These are phyloP conservation scores for Gallinago media DNA, from an alignment of 2,113 vertebrate genomes.

Conservation along the genomic window DNA sequence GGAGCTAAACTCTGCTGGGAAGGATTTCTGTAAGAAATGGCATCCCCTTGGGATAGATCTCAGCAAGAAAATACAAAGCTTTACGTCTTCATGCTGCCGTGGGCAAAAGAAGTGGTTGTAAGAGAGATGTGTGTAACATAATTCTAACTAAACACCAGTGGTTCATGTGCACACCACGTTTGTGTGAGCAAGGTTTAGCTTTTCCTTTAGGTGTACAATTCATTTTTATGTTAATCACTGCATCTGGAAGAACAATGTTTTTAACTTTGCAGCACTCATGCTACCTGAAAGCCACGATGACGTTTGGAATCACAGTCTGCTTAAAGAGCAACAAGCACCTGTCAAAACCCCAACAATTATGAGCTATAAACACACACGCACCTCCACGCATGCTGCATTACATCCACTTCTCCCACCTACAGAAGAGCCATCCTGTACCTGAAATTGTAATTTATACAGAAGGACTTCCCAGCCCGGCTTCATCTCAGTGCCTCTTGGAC, in stretches of 20 bases:
- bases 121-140: neutral
- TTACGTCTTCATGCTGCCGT: neutral
- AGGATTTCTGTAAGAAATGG: neutral
- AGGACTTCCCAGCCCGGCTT: neutral
- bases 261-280: neutral
- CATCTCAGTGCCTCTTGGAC: neutral
- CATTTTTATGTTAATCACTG: neutral
- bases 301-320: neutral
- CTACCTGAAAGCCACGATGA: neutral
- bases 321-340: neutral
- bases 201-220: neutral
- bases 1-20: neutral
- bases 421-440: neutral
- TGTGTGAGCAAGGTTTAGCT: neutral
- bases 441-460: neutral
- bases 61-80: constrained; percentile 2
- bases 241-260: neutral
- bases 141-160: neutral
- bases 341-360: neutral
- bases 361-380: neutral
- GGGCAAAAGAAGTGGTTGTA: neutral
- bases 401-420: neutral
- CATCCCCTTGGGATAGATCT: neutral
- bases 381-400: neutral
- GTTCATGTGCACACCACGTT: fast-evolving